phyloP scores from a whole-genome alignment of 1,140 invertebrate genomes.

The Drosophila athabasca region DNA sequence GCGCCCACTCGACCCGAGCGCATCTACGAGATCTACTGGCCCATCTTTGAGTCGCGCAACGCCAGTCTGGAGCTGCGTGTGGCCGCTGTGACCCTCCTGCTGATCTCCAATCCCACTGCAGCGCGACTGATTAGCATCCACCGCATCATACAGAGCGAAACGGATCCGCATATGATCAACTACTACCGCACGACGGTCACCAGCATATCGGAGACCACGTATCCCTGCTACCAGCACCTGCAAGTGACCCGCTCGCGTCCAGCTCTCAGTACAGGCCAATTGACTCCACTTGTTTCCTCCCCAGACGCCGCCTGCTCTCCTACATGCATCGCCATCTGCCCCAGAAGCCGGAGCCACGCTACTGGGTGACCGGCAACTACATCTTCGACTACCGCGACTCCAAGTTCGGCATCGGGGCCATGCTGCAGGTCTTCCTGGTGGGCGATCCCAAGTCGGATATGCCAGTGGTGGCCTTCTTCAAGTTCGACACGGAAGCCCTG shows the following conservation, averaged over 20 bases:
- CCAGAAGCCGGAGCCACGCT: slow-evolving; percentile 83
- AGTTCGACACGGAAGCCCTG: slow-evolving; percentile 86
- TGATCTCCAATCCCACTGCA: slow-evolving; percentile 86
- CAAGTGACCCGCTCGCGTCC: slow-evolving; percentile 75
- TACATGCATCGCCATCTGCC: slow-evolving; percentile 86
- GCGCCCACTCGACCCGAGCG: slow-evolving; percentile 85
- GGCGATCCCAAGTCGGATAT: slow-evolving; percentile 86
- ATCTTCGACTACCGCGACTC: slow-evolving; percentile 87
- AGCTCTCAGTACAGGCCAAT: not conserved
- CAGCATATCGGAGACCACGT: slow-evolving; percentile 87
- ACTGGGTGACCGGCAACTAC: slow-evolving; percentile 87
- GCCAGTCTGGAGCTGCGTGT: slow-evolving; percentile 88
- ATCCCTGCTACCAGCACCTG: slow-evolving; percentile 87
- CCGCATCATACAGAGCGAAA: slow-evolving; percentile 87
- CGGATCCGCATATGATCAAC: slow-evolving; percentile 87
- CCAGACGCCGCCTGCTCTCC: slow-evolving; percentile 85
- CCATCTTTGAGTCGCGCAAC: slow-evolving; percentile 88
- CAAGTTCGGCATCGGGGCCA: slow-evolving; percentile 86
- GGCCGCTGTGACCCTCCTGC: slow-evolving; percentile 86
- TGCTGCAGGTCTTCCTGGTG: slow-evolving; percentile 86
- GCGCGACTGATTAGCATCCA: slow-evolving; percentile 88
- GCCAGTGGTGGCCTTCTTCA: slow-evolving; percentile 86
- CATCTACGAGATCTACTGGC: slow-evolving; percentile 87
- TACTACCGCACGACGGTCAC: slow-evolving; percentile 90
- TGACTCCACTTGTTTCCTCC: slow-evolving; percentile 16